A percentile compares a stretch with the other conserved stretches of the same genome.
Evolutionary conservation across 2,113 vertebrate genomes (phyloP).

Genomic region (Pomatostomus ruficeps): DNA sequence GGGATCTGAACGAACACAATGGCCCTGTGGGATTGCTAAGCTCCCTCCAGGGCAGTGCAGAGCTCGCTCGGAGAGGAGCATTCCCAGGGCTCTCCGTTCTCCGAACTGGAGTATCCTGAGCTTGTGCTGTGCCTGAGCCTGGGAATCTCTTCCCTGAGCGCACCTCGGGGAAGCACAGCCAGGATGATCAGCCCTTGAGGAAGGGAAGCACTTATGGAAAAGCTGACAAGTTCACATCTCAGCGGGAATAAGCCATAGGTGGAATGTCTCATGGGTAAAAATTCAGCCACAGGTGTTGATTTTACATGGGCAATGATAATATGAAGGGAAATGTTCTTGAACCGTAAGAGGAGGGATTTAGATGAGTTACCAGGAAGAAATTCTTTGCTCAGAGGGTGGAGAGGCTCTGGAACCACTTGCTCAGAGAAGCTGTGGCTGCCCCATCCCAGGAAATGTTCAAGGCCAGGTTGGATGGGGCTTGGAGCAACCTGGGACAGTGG

Average conservation of each 20-base stretch:
- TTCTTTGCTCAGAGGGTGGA: neutral
- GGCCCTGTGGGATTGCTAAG: constrained; percentile 4
- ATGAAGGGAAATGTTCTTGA: neutral
- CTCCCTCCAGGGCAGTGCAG: neutral
- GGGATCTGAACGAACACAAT: neutral
- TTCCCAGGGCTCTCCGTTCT: neutral
- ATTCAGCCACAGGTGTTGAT: neutral
- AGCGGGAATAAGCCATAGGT: neutral
- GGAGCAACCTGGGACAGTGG: fast-evolving
- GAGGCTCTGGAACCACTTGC: neutral
- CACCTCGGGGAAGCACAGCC: neutral
- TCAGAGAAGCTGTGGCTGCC: neutral
- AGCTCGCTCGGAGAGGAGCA: neutral
- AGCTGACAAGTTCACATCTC: neutral
- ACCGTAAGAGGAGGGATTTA: neutral
- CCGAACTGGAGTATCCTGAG: neutral
- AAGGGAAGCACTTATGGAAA: neutral
- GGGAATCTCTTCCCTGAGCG: neutral
- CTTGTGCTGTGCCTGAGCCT: neutral
- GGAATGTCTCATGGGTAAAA: neutral
- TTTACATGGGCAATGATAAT: neutral
- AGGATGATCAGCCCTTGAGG: neutral
- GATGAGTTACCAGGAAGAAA: neutral
- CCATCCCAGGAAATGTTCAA: neutral
- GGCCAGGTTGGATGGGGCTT: neutral